These are phyloP conservation scores for Galemys pyrenaicus DNA, from an alignment of 2,113 vertebrate species.

Conservation along the genomic window DNA sequence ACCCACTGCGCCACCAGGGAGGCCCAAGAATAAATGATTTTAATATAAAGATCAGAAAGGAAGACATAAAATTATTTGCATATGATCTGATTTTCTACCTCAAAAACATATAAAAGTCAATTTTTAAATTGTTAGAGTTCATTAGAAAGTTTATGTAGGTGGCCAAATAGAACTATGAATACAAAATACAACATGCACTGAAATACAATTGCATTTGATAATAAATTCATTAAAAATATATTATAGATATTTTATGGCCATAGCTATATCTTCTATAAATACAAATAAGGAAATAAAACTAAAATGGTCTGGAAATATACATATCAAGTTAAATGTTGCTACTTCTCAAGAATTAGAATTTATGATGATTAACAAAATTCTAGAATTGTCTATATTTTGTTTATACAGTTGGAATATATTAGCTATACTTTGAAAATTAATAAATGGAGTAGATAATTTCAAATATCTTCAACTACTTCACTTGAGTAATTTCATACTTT, in stretches of 20 bases:
- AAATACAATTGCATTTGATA: slow-evolving; percentile 45
- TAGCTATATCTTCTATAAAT: background rate
- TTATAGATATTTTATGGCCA: background rate
- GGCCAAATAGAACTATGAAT: background rate
- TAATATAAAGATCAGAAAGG: background rate
- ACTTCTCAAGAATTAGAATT: background rate
- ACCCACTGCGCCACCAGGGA: too few relatives aligned
- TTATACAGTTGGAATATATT: background rate
- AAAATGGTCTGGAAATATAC: slow-evolving; percentile 1
- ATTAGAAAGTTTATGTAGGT: background rate
- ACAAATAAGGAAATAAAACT: slow-evolving; percentile 15
- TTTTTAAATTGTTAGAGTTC: background rate
- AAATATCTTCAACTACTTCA: slow-evolving; percentile 30
- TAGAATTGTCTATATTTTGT: background rate
- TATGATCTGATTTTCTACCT: background rate
- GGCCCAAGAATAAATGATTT: slow-evolving; percentile 10
- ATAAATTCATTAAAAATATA: too few relatives aligned
- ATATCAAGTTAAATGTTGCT: slow-evolving; percentile 10
- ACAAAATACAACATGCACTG: background rate
- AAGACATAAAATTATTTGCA: slow-evolving; percentile 30
- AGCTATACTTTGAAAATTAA: background rate
- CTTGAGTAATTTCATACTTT: background rate
- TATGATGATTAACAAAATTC: background rate
- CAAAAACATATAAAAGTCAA: background rate
- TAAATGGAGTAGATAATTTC: slow-evolving; percentile 2